Conservation (phyloP, 2,888 invertebrate species). For the Caenorhabditis imperialis region DNA sequence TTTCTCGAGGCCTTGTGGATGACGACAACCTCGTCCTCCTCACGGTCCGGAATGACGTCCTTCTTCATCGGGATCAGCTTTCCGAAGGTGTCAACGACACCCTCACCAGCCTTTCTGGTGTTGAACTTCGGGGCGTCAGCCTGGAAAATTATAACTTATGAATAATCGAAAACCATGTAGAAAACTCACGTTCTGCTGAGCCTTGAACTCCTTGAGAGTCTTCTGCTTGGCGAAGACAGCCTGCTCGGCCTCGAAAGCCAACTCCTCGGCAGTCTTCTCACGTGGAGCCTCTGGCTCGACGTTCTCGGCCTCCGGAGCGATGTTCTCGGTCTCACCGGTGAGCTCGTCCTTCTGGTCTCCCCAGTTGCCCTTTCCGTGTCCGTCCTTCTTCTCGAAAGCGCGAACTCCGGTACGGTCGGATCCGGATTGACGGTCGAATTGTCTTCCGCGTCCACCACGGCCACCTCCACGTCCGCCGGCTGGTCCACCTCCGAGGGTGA, state of each 20-base stretch:
- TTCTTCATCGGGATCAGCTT: conserved; percentile 70
- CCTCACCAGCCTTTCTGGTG: conserved; percentile 71
- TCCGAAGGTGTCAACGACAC: conserved; percentile 63
- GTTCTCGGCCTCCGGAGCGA: conserved; percentile 55
- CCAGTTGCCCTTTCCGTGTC: conserved; percentile 79
- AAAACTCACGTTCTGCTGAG: conserved; percentile 56
- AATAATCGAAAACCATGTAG: background rate
- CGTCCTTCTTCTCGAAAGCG: conserved; percentile 72
- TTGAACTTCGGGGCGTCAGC: conserved; percentile 70
- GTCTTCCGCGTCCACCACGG: conserved; percentile 64
- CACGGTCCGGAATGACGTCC: conserved; percentile 61
- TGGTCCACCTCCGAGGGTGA: conserved; percentile 54
- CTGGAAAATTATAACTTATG: conserved; percentile 21
- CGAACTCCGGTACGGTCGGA: conserved; percentile 74
- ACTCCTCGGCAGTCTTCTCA: conserved; percentile 72
- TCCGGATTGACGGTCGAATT: conserved; percentile 74
- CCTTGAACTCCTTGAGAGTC: conserved; percentile 73
- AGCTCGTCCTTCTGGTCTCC: conserved; percentile 74
- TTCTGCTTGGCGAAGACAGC: conserved; percentile 72
- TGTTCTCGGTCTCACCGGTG: conserved; percentile 68
- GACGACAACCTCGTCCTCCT: conserved; percentile 61
- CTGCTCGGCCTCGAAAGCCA: conserved; percentile 63
- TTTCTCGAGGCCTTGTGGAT: conserved; percentile 58
- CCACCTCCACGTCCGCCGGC: conserved; percentile 54
- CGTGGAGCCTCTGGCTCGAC: conserved; percentile 63